These are phyloP conservation scores for Chelonus insularis DNA, from an alignment of 1,140 invertebrate genomes.

Conservation along the genomic window DNA sequence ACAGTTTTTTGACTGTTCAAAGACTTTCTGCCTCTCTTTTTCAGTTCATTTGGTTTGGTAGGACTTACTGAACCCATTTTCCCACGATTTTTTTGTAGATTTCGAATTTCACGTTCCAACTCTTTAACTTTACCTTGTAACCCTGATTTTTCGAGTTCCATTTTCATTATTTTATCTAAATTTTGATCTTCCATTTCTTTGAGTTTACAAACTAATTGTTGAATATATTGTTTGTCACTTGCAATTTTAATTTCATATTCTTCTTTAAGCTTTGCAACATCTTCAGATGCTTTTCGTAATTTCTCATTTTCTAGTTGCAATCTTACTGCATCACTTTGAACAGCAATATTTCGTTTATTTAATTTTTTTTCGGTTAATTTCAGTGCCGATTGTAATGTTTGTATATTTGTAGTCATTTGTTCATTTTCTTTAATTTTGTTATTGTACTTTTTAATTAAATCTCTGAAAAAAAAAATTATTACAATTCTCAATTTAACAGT, in stretches of 20 bases:
- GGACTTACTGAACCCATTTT: too few species aligned
- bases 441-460: slow-evolving; percentile 40
- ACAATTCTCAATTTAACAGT: too few species aligned
- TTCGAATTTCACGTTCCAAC: slow-evolving; percentile 34
- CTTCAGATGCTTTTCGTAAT: slow-evolving; percentile 27
- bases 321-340: slow-evolving; percentile 32
- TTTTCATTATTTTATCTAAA: slow-evolving; percentile 25
- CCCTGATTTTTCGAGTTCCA: slow-evolving; percentile 34
- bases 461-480: slow-evolving; percentile 29
- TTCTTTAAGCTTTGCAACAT: slow-evolving; percentile 11
- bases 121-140: slow-evolving; percentile 33
- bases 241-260: slow-evolving; percentile 33
- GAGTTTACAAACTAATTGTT: slow-evolving; percentile 41
- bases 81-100: slow-evolving; percentile 20
- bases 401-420: too few species aligned
- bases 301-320: slow-evolving; percentile 37
- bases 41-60: too few species aligned
- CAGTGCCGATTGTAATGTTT: too few species aligned
- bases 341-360: slow-evolving; percentile 31
- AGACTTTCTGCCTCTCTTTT: too few species aligned
- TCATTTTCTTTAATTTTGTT: slow-evolving; percentile 40
- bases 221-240: slow-evolving; percentile 36
- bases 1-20: too few species aligned
- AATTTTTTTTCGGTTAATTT: slow-evolving; percentile 18
- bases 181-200: slow-evolving; percentile 31